These are phyloP conservation scores for Elaphurus davidianus DNA, from an alignment of 2,113 vertebrate species.

Conservation along the genomic window DNA sequence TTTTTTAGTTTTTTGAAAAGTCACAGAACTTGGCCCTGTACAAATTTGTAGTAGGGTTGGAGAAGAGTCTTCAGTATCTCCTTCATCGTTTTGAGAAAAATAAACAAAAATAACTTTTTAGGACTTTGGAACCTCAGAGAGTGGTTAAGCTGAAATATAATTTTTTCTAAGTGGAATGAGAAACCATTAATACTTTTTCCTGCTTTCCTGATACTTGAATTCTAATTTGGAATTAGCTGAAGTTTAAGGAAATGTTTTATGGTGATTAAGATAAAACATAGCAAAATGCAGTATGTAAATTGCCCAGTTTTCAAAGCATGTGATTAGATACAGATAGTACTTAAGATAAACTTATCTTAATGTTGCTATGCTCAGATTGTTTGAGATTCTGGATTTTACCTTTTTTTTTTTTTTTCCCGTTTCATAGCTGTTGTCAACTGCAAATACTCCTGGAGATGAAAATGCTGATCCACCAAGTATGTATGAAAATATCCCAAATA, in stretches of 20 bases:
- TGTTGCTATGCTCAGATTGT: neutral
- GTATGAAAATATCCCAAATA: conserved; percentile 64
- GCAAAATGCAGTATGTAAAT: neutral
- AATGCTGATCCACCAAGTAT: conserved; percentile 92
- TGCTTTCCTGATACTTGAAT: conserved; percentile 11
- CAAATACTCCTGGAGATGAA: conserved; percentile 89
- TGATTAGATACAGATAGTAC: neutral
- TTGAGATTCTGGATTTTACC: conserved; percentile 26
- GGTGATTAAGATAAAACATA: neutral
- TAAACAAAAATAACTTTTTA: neutral
- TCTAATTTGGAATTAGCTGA: conserved; percentile 36
- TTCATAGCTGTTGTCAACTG: conserved; percentile 91
- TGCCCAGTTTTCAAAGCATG: neutral
- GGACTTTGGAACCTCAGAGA: neutral
- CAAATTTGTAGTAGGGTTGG: neutral
- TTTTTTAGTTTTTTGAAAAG: conserved; percentile 17
- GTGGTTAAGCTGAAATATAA: neutral
- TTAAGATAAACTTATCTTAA: neutral
- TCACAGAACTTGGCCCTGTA: neutral
- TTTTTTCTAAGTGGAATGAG: conserved; percentile 19
- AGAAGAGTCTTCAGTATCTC: neutral
- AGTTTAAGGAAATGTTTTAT: neutral
- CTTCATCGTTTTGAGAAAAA: neutral
- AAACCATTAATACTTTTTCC: neutral
- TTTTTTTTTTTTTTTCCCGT: conserved; percentile 41